Evolutionary conservation across 2,888 invertebrate genomes (phyloP).

Genomic region (Dione juno): DNA sequence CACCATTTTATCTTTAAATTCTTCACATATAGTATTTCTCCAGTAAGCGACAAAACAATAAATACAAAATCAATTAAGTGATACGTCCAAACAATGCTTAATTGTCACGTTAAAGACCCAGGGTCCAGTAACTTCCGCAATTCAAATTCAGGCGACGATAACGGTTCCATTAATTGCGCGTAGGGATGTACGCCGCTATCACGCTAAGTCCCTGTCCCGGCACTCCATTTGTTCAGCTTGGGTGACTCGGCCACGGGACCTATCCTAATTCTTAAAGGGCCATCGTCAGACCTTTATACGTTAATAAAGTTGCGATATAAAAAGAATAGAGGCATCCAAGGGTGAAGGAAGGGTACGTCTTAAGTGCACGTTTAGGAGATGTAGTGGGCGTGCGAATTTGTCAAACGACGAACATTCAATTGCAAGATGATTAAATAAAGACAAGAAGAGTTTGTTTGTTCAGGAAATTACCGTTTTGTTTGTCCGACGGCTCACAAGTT

Average conservation of each 20-base stretch:
- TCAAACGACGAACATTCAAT: conserved; percentile 76
- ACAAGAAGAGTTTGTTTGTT: conserved; percentile 66
- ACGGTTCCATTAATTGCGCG: conserved; percentile 70
- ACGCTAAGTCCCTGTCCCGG: conserved; percentile 68
- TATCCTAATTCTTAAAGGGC: conserved; percentile 83
- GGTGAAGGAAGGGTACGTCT: conserved; percentile 81
- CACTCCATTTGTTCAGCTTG: conserved; percentile 80
- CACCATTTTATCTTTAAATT: too few species aligned
- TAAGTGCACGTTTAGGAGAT: conserved; percentile 82
- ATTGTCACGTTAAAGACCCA: conserved; percentile 19
- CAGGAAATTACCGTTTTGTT: conserved; percentile 56
- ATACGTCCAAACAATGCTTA: conserved; percentile 19
- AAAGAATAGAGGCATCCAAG: conserved; percentile 82
- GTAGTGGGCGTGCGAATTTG: conserved; percentile 82
- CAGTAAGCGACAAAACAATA: background rate
- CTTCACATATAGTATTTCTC: background rate
- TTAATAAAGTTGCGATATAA: conserved; percentile 84
- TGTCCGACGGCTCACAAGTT: conserved; percentile 48
- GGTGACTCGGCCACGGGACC: conserved; percentile 72
- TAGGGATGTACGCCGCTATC: conserved; percentile 64
- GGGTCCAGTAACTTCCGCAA: conserved; percentile 51
- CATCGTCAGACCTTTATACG: conserved; percentile 83
- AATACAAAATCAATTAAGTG: conserved; percentile 18
- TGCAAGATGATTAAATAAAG: conserved; percentile 79
- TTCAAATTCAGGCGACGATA: conserved; percentile 72